A percentile compares a stretch with the other conserved stretches of the same genome.
Conservation (phyloP, 2,113 vertebrate genomes). For the Clupea harengus region DNA sequence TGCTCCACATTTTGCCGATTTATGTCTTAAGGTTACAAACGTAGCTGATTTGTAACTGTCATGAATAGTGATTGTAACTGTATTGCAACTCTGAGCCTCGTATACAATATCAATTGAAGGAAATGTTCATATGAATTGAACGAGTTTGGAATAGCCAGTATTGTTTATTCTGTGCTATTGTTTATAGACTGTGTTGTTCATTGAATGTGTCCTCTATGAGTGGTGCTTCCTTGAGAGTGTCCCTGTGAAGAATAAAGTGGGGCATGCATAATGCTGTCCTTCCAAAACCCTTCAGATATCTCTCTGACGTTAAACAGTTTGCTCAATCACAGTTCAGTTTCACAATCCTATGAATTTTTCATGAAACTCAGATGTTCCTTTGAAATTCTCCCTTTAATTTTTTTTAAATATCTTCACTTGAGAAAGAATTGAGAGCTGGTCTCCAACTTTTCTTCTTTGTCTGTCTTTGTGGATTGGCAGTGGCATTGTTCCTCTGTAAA, state of each 20-base stretch:
- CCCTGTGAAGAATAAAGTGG: neutral
- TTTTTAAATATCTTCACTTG: neutral
- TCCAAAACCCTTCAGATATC: neutral
- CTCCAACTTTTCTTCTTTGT: neutral
- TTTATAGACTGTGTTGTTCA: neutral
- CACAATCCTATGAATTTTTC: constrained; percentile 10
- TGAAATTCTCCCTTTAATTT: constrained; percentile 1
- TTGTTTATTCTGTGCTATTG: no score
- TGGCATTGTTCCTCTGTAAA: neutral
- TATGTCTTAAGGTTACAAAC: no score
- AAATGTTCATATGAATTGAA: no score
- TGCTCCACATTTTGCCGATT: no score
- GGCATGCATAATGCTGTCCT: neutral
- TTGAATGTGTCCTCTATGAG: neutral
- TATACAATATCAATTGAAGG: no score
- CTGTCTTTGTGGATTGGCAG: neutral
- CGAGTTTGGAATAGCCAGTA: no score
- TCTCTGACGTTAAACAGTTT: neutral
- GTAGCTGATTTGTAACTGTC: no score
- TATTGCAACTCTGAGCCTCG: no score
- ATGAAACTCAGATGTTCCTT: neutral
- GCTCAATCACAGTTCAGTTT: neutral
- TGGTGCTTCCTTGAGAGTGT: neutral
- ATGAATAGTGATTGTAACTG: no score
- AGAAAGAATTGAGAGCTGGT: neutral